Evolutionary conservation across 37 sponge, comb jelly and placozoan species (phyloP).

Genomic region (Crambe crambe): DNA sequence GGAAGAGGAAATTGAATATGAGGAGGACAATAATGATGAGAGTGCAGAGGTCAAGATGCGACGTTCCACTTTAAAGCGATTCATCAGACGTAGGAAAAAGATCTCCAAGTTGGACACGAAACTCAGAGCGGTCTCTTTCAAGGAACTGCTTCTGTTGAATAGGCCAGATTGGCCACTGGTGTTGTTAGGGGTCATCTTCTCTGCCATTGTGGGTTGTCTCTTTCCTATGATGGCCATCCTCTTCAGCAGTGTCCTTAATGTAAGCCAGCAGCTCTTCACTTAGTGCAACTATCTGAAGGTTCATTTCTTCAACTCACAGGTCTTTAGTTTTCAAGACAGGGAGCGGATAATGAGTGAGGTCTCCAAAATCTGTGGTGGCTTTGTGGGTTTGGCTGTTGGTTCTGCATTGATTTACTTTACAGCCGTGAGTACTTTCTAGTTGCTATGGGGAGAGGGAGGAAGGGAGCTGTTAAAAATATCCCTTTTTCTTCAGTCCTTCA

Average conservation of each 20-base stretch:
- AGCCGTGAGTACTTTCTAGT: conserved; percentile 34
- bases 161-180: conserved; percentile 79
- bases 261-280: conserved; percentile 1
- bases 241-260: conserved; percentile 62
- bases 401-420: conserved; percentile 28
- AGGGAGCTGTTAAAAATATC: no score
- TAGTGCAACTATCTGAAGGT: neutral
- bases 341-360: conserved; percentile 17
- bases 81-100: neutral
- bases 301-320: conserved; percentile 23
- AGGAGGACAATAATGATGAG: neutral
- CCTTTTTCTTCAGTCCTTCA: conserved; percentile 37
- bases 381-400: conserved; percentile 44
- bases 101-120: neutral
- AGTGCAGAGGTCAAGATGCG: neutral
- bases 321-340: conserved; percentile 41
- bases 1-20: neutral
- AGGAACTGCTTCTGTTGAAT: conserved; percentile 68
- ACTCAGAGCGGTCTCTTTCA: conserved; percentile 9
- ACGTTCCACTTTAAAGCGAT: neutral
- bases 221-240: conserved; percentile 76
- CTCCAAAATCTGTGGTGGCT: neutral
- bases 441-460: no score
- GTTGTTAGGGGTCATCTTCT: conserved; percentile 45
- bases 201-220: conserved; percentile 54